phyloP scores from a whole-genome alignment of 1,140 invertebrate genomes.

The Fopius arisanus region DNA sequence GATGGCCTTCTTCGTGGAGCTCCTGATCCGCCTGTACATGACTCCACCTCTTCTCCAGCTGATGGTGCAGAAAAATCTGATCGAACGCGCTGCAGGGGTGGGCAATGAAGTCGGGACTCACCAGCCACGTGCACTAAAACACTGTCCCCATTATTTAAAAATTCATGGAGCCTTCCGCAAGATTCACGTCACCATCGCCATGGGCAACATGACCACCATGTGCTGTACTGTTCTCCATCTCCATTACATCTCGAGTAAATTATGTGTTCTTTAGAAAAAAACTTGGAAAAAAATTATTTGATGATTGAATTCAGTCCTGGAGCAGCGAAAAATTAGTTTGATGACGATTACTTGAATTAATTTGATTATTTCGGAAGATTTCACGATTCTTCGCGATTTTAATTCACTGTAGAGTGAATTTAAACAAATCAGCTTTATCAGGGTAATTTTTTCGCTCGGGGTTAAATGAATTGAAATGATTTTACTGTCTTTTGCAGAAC shows the following conservation, averaged over 20 bases:
- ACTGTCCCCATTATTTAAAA: conserved; percentile 76
- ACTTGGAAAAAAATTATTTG: neutral
- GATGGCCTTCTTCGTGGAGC: conserved; percentile 74
- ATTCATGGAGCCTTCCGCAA: conserved; percentile 74
- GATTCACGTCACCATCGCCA: conserved; percentile 74
- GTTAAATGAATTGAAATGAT: too few relatives aligned
- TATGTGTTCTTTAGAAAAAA: conserved; percentile 56
- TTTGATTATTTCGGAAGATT: too few relatives aligned
- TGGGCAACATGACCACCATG: conserved; percentile 77
- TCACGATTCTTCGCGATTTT: too few relatives aligned
- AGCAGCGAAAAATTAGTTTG: too few relatives aligned
- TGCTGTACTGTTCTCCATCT: conserved; percentile 75
- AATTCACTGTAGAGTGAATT: too few relatives aligned
- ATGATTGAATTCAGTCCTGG: neutral
- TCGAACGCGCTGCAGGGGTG: conserved; percentile 75
- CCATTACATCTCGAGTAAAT: conserved; percentile 73
- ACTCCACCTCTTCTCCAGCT: conserved; percentile 72
- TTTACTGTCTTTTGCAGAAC: too few relatives aligned
- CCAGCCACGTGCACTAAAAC: conserved; percentile 70
- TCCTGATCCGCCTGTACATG: conserved; percentile 74
- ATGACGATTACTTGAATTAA: too few relatives aligned
- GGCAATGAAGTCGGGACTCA: conserved; percentile 77
- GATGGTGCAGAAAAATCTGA: conserved; percentile 72
- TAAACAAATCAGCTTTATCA: too few relatives aligned
- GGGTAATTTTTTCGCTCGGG: too few relatives aligned